These are phyloP conservation scores for Pyrgilauda ruficollis DNA, from an alignment of 2,113 vertebrate species.

Conservation along the genomic window DNA sequence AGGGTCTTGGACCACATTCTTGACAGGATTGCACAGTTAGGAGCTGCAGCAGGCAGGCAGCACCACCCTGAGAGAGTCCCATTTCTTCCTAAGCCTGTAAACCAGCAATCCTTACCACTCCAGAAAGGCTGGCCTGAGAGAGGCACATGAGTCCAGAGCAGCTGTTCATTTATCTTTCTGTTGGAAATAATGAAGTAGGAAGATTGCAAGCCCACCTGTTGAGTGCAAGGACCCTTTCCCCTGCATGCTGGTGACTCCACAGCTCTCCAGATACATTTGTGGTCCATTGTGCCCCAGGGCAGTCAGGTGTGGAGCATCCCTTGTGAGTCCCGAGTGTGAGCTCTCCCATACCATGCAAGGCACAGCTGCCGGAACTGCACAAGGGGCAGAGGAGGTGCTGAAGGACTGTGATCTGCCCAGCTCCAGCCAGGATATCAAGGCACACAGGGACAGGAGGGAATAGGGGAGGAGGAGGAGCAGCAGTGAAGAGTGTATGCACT, in stretches of 20 bases:
- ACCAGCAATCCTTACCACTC: neutral
- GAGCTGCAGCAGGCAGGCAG: neutral
- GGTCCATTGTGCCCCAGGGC: neutral
- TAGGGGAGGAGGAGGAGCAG: neutral
- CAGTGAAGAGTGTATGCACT: neutral
- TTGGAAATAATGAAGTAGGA: neutral
- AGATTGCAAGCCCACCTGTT: neutral
- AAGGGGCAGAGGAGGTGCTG: neutral
- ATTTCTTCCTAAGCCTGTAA: neutral
- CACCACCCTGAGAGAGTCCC: fast-evolving
- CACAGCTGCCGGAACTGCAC: neutral
- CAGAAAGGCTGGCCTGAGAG: neutral
- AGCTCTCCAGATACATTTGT: neutral
- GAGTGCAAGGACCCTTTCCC: neutral
- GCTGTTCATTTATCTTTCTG: fast-evolving
- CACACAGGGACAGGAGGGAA: neutral
- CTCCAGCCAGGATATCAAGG: neutral
- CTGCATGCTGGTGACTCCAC: neutral
- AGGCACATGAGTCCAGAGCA: neutral
- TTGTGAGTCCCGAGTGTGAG: fast-evolving
- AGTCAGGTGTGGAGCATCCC: neutral
- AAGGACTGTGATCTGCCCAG: neutral
- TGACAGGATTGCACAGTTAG: neutral
- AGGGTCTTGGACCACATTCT: neutral
- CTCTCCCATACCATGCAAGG: neutral